phyloP scores from a whole-genome alignment of 2,797 vertebrate genomes.

The Cygnus olor region DNA sequence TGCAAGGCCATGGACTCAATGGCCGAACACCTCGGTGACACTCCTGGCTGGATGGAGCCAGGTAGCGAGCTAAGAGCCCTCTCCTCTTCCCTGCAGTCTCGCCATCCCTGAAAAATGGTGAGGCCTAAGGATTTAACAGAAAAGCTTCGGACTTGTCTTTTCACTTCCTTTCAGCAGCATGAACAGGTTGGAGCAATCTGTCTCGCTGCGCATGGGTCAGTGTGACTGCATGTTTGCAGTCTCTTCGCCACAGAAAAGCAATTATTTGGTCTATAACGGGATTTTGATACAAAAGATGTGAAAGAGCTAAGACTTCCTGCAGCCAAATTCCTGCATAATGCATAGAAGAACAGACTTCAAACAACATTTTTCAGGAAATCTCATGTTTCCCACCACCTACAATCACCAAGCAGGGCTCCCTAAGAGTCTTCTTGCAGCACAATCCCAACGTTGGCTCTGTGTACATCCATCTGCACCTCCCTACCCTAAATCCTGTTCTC shows the following conservation, averaged over 20 bases:
- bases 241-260: not conserved
- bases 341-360: conserved; percentile 19
- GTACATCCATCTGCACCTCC: rapidly evolving
- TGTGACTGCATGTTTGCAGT: not conserved
- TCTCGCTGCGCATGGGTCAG: not conserved
- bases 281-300: conserved; percentile 36
- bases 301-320: conserved; percentile 5
- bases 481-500: not conserved
- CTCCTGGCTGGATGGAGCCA: not conserved
- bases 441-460: not conserved
- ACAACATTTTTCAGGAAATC: not conserved
- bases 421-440: not conserved
- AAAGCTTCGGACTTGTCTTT: not conserved
- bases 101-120: not conserved
- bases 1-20: not conserved
- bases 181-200: not conserved
- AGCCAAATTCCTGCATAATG: conserved; percentile 56
- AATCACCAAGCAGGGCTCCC: not conserved
- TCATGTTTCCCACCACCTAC: not conserved
- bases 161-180: not conserved
- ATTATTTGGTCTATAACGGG: conserved; percentile 40
- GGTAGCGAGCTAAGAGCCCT: not conserved
- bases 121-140: not conserved
- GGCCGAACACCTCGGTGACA: not conserved
- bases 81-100: not conserved